Percentiles rank a stretch among this genome's conserved stretches.
Evolutionary conservation across 2,888 invertebrate species (phyloP).

Genomic region (Chydorus sphaericus): DNA sequence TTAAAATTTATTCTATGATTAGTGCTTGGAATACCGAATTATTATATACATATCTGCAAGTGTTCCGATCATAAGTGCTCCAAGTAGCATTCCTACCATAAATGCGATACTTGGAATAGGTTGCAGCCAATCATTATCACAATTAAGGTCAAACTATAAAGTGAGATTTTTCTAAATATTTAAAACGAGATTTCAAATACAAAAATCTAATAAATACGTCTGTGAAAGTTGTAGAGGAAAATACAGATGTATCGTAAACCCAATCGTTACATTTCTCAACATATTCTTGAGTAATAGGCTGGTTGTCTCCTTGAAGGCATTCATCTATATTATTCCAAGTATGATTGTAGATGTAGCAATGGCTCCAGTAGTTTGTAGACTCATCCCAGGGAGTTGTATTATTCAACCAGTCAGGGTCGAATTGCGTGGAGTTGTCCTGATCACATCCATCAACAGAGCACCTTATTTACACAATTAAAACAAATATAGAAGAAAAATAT

Average conservation of each 20-base stretch:
- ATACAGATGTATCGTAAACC: conserved; percentile 8
- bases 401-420: conserved; percentile 3
- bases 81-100: conserved; percentile 37
- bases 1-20: background rate
- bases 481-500: too few relatives aligned
- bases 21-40: background rate
- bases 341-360: background rate
- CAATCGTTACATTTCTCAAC: background rate
- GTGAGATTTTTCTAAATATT: background rate
- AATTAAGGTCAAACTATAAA: conserved; percentile 10
- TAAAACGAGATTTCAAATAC: background rate
- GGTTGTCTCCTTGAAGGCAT: background rate
- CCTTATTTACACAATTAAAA: too few relatives aligned
- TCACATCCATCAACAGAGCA: background rate
- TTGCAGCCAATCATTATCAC: conserved; percentile 9
- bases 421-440: background rate
- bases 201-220: background rate
- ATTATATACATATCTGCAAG: conserved; percentile 27
- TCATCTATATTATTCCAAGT: conserved; percentile 2
- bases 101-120: conserved; percentile 1
- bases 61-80: conserved; percentile 31
- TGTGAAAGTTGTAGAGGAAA: conserved; percentile 8
- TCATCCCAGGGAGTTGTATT: conserved; percentile 4
- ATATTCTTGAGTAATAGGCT: background rate
- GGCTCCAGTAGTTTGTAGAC: background rate